Evolutionary conservation across 2,113 vertebrate species (phyloP).

Genomic region (Indicator maculatus): DNA sequence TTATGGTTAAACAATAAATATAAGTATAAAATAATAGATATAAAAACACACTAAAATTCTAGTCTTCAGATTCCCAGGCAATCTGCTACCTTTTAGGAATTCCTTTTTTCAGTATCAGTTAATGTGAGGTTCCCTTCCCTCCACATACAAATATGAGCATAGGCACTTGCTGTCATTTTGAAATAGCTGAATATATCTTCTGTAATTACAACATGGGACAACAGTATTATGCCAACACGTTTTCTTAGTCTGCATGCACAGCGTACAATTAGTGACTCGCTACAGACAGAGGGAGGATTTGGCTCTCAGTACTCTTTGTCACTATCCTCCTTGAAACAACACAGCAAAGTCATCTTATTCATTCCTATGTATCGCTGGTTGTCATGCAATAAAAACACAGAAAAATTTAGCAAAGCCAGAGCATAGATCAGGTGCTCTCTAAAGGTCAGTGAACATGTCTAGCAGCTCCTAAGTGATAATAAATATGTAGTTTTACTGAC

Average conservation of each 20-base stretch:
- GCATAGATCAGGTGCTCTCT: background rate
- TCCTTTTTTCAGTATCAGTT: background rate
- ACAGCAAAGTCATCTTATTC: constrained; percentile 5
- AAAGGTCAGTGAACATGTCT: background rate
- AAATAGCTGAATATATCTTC: constrained; percentile 40
- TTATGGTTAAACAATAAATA: background rate
- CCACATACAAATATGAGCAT: background rate
- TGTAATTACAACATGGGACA: constrained; percentile 53
- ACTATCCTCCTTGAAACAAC: constrained; percentile 10
- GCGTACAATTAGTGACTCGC: constrained; percentile 65
- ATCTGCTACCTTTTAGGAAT: background rate
- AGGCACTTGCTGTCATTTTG: constrained; percentile 20
- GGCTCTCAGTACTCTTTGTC: background rate
- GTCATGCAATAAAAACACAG: background rate
- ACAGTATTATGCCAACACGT: constrained; percentile 62
- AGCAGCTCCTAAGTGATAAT: background rate
- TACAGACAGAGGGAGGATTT: constrained; percentile 43
- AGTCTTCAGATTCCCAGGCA: background rate
- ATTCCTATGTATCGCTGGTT: background rate
- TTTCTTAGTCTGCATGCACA: constrained; percentile 60
- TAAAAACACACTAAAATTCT: background rate
- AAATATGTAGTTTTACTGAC: background rate
- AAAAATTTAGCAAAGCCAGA: background rate
- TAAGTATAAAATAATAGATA: background rate
- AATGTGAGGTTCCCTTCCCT: constrained; percentile 17